Evolutionary conservation across 2,113 vertebrate genomes (phyloP).

Genomic region (Numida meleagris): DNA sequence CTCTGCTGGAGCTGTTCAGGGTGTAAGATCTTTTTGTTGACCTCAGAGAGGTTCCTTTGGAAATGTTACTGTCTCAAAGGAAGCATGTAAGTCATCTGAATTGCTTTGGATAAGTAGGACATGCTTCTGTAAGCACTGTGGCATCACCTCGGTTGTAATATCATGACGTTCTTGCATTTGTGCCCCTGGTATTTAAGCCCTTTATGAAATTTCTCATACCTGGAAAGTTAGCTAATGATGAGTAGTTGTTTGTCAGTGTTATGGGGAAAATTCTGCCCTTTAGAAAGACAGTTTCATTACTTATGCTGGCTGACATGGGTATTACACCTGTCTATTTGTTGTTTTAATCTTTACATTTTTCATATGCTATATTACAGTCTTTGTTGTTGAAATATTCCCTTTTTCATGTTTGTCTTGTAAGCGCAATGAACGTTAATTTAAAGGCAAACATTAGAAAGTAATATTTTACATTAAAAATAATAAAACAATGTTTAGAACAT

Average conservation of each 20-base stretch:
- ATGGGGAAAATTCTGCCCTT: not conserved
- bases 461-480: not conserved
- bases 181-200: not conserved
- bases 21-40: slow-evolving; percentile 37
- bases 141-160: not conserved
- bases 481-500: not conserved
- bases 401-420: not conserved
- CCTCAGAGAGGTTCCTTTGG: slow-evolving; percentile 60
- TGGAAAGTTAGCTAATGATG: not conserved
- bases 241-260: not conserved
- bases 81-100: slow-evolving; percentile 42
- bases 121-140: slow-evolving; percentile 11
- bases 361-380: not conserved
- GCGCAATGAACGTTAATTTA: not conserved
- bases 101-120: slow-evolving; percentile 13
- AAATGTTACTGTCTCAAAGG: slow-evolving; percentile 53
- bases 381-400: not conserved
- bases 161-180: not conserved
- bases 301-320: not conserved
- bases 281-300: not conserved
- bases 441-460: not conserved
- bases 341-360: not conserved
- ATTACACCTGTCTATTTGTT: not conserved
- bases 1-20: slow-evolving; percentile 38
- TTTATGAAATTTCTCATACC: not conserved